Evolutionary conservation across 1,140 invertebrate genomes (phyloP), one percentile per base, ranked within the genome.

Genomic region (Coenobita brevimanus): DNA sequence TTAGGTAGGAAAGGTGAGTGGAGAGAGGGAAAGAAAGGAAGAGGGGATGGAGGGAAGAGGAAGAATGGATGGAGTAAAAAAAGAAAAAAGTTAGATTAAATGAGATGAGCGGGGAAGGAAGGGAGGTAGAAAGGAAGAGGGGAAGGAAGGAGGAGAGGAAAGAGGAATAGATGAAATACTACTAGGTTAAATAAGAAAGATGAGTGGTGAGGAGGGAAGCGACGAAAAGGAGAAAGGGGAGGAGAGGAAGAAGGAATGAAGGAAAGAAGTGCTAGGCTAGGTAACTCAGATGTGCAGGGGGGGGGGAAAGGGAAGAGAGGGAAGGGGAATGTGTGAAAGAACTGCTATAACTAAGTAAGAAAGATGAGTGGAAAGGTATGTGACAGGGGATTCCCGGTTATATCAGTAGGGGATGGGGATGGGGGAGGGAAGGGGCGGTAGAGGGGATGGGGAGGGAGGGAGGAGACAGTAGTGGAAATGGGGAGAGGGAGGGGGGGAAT

Each of bases 241-340:
- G 6, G n/a, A 24, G 21, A 33, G n/a, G 30, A n/a, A 67, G 64
- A 8, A 67, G 30, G 64, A 24, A 6, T n/a, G 30, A 6, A 33
- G 6, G n/a, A 33, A 6, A 67, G 54, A 10, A 33, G 64, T 4
- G 30, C n/a, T 4, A 24, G 64, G 30, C 8, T 67, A 67, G 30
- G 6, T 67, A 67, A 10, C 13, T 13, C 10, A 57, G n/a, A n/a
- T 13, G n/a, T 57, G 54, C 13, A 57, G n/a, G n/a, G 54, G n/a
- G 54, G 54, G n/a, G n/a, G 54, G 54, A 57, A 57, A n/a, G n/a
- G 54, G 54, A 57, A 57, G 54, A 57, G 54, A 57, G n/a, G n/a
- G n/a, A 57, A 57, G 54, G 10, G 54, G n/a, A 57, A 57, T 57
- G n/a, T 13, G n/a, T 57, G 13, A 57, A 57, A 57, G 54, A 10